A percentile compares a stretch with the other conserved stretches of the same genome.
phyloP scores from a whole-genome alignment of 2,113 vertebrate species.

The Poicephalus gulielmi region DNA sequence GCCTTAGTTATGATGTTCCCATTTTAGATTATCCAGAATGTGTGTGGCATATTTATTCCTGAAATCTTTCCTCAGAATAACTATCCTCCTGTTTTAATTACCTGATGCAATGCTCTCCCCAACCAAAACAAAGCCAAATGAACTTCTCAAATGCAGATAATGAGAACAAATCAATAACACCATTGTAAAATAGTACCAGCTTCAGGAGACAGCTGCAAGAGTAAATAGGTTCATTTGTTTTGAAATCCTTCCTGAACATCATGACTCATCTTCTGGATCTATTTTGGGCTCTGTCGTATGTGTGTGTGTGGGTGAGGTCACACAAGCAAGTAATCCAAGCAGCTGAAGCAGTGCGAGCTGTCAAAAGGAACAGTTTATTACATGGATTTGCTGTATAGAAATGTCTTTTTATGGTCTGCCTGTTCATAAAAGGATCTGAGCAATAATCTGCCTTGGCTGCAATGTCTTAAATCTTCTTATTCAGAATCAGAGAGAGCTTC shows the following conservation, averaged over 20 bases:
- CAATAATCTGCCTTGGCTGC: not conserved
- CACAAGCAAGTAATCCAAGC: constrained; percentile 5
- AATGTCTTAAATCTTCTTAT: constrained; percentile 1
- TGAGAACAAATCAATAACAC: constrained; percentile 43
- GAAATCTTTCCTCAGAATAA: not conserved
- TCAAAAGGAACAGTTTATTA: constrained; percentile 21
- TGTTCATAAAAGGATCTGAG: constrained; percentile 14
- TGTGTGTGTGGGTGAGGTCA: constrained; percentile 31
- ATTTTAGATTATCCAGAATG: not conserved
- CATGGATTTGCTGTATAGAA: not conserved
- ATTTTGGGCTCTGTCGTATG: constrained; percentile 34
- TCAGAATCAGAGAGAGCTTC: not conserved
- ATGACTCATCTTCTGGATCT: constrained; percentile 59
- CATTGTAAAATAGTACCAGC: constrained; percentile 16
- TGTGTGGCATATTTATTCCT: not conserved
- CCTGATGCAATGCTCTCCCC: not conserved
- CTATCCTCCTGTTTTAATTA: not conserved
- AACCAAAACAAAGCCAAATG: not conserved
- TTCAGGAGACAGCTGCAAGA: constrained; percentile 43
- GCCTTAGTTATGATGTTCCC: not conserved
- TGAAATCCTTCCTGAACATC: constrained; percentile 56
- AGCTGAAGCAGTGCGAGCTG: not conserved
- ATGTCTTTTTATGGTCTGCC: not conserved
- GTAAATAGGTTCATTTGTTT: constrained; percentile 60
- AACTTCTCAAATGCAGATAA: constrained; percentile 26